A percentile compares a stretch with the other conserved stretches of the same genome.
phyloP scores from a whole-genome alignment of 53 echinoderm and acorn worm species.

The Luidia sarsii region DNA sequence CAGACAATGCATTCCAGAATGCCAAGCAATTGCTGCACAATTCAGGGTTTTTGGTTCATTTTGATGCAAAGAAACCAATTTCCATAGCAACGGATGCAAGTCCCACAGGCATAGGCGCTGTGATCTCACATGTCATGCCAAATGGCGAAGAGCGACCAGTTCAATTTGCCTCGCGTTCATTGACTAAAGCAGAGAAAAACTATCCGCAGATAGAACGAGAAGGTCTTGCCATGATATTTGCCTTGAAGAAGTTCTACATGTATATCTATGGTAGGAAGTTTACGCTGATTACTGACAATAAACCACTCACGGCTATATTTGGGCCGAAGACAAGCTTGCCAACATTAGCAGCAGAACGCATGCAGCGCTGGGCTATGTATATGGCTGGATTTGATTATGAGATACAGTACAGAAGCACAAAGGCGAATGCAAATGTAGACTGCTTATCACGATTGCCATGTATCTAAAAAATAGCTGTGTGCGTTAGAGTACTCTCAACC shows the following conservation, averaged over 20 bases:
- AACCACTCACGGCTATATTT: conserved; percentile 12
- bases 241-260: conserved; percentile 57
- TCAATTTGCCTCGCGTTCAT: conserved; percentile 58
- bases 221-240: conserved; percentile 59
- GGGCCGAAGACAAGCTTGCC: neutral
- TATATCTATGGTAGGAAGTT: conserved; percentile 57
- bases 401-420: conserved; percentile 47
- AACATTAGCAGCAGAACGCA: conserved; percentile 55
- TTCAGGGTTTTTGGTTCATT: conserved; percentile 60
- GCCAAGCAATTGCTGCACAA: conserved; percentile 49
- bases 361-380: conserved; percentile 62
- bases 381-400: conserved; percentile 60
- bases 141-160: conserved; percentile 59
- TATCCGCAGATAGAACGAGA: conserved; percentile 70
- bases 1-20: conserved; percentile 18
- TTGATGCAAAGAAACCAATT: conserved; percentile 36
- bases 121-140: conserved; percentile 61
- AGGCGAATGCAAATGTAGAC: conserved; percentile 64
- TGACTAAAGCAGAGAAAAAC: conserved; percentile 50
- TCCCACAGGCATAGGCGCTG: neutral
- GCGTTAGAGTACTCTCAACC: too few relatives aligned
- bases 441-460: conserved; percentile 60
- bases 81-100: conserved; percentile 57
- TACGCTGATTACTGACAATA: conserved; percentile 27
- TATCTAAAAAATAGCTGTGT: too few relatives aligned